phyloP scores from a whole-genome alignment of 2,113 vertebrate species.

The Cinclus mexicanus region DNA sequence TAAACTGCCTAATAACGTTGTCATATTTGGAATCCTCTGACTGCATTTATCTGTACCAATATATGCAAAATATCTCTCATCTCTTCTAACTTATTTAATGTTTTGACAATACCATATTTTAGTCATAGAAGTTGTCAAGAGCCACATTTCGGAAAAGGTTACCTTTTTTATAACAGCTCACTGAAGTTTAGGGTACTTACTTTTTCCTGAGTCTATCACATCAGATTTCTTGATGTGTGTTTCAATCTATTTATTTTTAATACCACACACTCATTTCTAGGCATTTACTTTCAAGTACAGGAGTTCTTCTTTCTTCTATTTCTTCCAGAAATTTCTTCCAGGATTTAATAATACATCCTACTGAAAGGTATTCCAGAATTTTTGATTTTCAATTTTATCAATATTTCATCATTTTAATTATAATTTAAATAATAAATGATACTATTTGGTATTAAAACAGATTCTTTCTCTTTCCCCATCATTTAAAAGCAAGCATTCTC shows the following conservation, averaged over 20 bases:
- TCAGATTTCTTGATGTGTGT: background rate
- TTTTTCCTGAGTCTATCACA: background rate
- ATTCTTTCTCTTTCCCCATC: background rate
- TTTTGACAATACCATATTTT: background rate
- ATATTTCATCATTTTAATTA: background rate
- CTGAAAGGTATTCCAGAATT: background rate
- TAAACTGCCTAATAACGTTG: background rate
- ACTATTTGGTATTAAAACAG: background rate
- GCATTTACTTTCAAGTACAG: background rate
- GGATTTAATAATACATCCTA: background rate
- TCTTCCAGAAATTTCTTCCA: background rate
- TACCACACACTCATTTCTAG: background rate
- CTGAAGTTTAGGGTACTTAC: background rate
- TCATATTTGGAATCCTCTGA: background rate
- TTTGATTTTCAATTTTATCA: background rate
- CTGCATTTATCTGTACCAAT: background rate
- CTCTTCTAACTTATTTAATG: background rate
- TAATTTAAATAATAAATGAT: background rate
- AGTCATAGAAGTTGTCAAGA: background rate
- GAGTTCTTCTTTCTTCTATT: background rate
- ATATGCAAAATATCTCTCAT: background rate
- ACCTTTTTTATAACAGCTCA: background rate
- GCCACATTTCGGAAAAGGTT: background rate
- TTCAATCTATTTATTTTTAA: background rate
- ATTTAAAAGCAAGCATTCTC: background rate